Percentiles rank a stretch among this genome's conserved stretches.
phyloP scores from a whole-genome alignment of 2,797 vertebrate species.

The Poecilia picta region DNA sequence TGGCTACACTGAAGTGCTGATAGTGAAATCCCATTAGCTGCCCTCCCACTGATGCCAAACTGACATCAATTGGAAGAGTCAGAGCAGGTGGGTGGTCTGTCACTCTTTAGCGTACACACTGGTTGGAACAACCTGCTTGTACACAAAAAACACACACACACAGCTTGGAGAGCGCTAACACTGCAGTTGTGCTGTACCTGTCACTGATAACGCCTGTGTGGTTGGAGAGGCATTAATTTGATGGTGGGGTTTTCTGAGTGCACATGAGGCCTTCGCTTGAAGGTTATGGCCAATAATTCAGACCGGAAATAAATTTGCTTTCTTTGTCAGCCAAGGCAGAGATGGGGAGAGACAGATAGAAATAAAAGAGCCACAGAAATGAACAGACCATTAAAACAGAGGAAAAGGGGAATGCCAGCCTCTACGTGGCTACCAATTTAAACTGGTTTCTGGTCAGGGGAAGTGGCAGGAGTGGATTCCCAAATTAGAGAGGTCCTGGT shows the following conservation, averaged over 20 bases:
- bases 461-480: conserved; percentile 77
- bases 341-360: conserved; percentile 58
- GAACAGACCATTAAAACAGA: conserved; percentile 61
- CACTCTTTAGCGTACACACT: conserved; percentile 60
- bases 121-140: conserved; percentile 60
- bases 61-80: conserved; percentile 70
- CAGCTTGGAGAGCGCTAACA: conserved; percentile 37
- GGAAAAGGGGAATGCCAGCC: conserved; percentile 76
- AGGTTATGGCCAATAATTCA: conserved; percentile 55
- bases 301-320: conserved; percentile 54
- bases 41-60: conserved; percentile 70
- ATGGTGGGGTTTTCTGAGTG: conserved; percentile 35
- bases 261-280: conserved; percentile 45
- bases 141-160: conserved; percentile 15
- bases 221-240: conserved; percentile 37
- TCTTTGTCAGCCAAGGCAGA: conserved; percentile 50
- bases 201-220: conserved; percentile 53
- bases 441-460: conserved; percentile 79
- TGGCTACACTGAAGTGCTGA: conserved; percentile 71
- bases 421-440: conserved; percentile 70
- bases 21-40: conserved; percentile 81
- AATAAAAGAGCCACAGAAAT: conserved; percentile 56
- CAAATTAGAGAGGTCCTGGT: conserved; percentile 79
- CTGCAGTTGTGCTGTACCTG: conserved; percentile 51
- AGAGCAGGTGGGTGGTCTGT: conserved; percentile 79